Conservation (phyloP, 2,888 invertebrate genomes). For the Drosophila kambysellisi region DNA sequence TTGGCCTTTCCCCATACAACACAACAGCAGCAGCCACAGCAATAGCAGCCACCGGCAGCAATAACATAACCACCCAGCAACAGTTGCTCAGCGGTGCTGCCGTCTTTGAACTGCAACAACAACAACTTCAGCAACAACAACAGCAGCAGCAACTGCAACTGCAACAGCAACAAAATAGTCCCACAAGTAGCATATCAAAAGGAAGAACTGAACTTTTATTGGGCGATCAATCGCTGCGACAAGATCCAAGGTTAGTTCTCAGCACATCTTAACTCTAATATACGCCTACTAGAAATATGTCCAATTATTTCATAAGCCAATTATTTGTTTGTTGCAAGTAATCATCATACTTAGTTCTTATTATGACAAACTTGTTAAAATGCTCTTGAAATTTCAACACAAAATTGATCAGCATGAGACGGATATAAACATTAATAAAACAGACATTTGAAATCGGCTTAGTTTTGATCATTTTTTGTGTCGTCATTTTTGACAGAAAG, state of each 20-base stretch:
- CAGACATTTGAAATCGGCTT: neutral
- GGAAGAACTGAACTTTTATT: conserved; percentile 85
- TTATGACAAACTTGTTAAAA: neutral
- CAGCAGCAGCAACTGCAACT: conserved; percentile 51
- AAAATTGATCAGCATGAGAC: neutral
- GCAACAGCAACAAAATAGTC: conserved; percentile 77
- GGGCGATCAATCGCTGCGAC: conserved; percentile 84
- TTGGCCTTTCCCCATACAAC: conserved; percentile 37
- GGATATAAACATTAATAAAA: neutral
- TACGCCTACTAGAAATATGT: neutral
- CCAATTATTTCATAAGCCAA: neutral
- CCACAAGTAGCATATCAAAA: conserved; percentile 85
- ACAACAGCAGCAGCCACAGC: conserved; percentile 57
- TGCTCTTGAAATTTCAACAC: neutral
- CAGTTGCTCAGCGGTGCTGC: conserved; percentile 36
- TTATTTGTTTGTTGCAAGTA: neutral
- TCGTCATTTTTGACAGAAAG: neutral
- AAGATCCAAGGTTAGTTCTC: conserved; percentile 83
- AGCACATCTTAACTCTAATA: neutral
- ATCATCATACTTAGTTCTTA: neutral
- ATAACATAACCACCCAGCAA: conserved; percentile 32
- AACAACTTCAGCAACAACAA: conserved; percentile 50
- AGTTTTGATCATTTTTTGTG: neutral
- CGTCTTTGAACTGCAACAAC: conserved; percentile 57
- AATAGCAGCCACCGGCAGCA: conserved; percentile 50